Base-by-base conservation (phyloP, 2,888 invertebrate genomes). In the Dascillus cervinus region DNA sequence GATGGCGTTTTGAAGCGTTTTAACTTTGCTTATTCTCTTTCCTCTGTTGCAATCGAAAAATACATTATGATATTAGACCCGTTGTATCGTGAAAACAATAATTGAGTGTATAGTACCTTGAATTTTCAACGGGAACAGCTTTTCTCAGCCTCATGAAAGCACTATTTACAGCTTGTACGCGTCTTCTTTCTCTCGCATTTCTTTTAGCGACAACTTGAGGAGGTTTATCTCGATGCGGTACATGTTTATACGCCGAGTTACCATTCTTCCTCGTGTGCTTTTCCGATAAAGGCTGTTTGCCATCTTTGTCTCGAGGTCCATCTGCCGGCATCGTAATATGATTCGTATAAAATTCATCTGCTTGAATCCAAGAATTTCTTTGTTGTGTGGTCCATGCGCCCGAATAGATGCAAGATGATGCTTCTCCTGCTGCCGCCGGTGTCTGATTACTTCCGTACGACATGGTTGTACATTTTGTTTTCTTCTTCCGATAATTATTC, bases 91-190 rank as follows among this genome's bases (percentile, higher is more conserved):
- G n/a, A n/a, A n/a, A n/a, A n/a, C n/a, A n/a, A n/a, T n/a, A n/a
- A n/a, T n/a, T n/a, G n/a, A n/a, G n/a, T n/a, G n/a, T n/a, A n/a
- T n/a, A n/a, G n/a, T 50, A 65, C 64, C 64, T 62, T 39, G 54
- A 48, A 44, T 71, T 70, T 37, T 73, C 71, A 34, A 71, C 62
- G 3, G 77, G 76, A 21, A 79, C 70, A 41, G 70, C 71, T 53
- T 71, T 70, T 26, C 75, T 65, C 21, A 79, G 63, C 29, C 68
- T 64, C 2, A 66, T 55, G 58, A 78, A 79, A 17, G 77, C 78
- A 33, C 60, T 64, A 59, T 79, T 79, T 41, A 79, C 77, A 8
- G 77, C 75, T 53, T 77, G 73, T 13, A 79, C 78, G 39, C 79
- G 62, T 33, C 71, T 62, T 45, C 78, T 55, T 58, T 79, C 78